A percentile compares a stretch with the other conserved stretches of the same genome.
Evolutionary conservation across 2,113 vertebrate genomes (phyloP).

Genomic region (Sinocyclocheilus anshuiensis): DNA sequence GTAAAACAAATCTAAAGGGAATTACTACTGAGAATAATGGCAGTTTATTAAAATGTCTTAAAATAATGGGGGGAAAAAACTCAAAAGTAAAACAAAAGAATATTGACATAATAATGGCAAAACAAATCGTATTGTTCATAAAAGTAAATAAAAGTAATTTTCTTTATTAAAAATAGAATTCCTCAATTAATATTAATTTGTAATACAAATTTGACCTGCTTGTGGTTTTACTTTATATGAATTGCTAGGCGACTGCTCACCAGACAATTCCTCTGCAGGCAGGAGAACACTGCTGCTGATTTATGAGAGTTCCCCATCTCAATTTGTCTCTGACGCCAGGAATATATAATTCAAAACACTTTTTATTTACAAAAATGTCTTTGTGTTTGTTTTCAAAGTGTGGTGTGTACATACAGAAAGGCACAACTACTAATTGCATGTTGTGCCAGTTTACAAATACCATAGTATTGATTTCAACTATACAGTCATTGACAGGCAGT

Average conservation of each 20-base stretch:
- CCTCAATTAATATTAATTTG: background rate
- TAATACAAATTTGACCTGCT: too few relatives aligned
- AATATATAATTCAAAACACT: conserved; percentile 76
- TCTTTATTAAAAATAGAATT: background rate
- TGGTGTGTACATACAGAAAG: conserved; percentile 47
- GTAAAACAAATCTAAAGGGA: background rate
- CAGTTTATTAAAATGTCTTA: background rate
- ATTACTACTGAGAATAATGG: background rate
- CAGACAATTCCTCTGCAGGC: conserved; percentile 67
- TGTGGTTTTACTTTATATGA: background rate
- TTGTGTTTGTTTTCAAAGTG: conserved; percentile 51
- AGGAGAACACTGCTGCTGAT: conserved; percentile 67
- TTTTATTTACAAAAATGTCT: conserved; percentile 64
- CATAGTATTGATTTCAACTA: background rate
- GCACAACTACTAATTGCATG: conserved; percentile 27
- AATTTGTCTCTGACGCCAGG: conserved; percentile 73
- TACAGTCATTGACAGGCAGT: background rate
- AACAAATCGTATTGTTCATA: background rate
- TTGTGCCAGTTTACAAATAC: background rate
- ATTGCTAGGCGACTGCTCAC: conserved; percentile 61
- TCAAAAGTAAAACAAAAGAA: background rate
- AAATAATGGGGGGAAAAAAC: too few relatives aligned
- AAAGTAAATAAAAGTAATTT: background rate
- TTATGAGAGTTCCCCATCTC: conserved; percentile 72
- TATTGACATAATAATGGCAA: background rate